phyloP scores from a whole-genome alignment of 1,140 invertebrate species.

The Hyphantria cunea region DNA sequence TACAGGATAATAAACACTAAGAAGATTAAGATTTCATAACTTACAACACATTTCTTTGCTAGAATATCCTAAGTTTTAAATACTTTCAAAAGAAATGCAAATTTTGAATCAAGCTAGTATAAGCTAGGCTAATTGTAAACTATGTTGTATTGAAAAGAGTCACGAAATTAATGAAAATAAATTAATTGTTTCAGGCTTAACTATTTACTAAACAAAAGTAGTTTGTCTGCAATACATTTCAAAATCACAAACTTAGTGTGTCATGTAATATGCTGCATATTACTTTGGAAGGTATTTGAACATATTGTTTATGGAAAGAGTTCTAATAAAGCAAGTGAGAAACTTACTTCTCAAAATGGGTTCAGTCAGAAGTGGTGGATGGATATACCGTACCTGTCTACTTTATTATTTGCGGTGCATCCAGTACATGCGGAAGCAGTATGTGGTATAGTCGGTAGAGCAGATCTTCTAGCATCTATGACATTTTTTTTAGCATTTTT shows the following conservation, averaged over 20 bases:
- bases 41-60: too few species aligned
- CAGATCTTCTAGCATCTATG: constrained; percentile 92
- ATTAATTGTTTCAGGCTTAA: constrained; percentile 82
- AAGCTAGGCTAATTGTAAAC: too few species aligned
- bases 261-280: constrained; percentile 82
- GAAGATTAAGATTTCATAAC: too few species aligned
- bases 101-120: too few species aligned
- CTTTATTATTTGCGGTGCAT: constrained; percentile 94
- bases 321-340: constrained; percentile 6
- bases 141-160: too few species aligned
- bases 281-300: constrained; percentile 83
- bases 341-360: constrained; percentile 25
- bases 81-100: too few species aligned
- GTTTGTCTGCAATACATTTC: constrained; percentile 85
- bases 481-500: constrained; percentile 90
- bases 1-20: too few species aligned
- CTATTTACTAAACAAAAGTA: constrained; percentile 82
- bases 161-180: neutral
- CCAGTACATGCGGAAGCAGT: constrained; percentile 98
- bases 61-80: too few species aligned
- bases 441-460: constrained; percentile 96
- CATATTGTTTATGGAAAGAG: constrained; percentile 68
- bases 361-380: constrained; percentile 21
- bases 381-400: constrained; percentile 83
- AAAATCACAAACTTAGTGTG: constrained; percentile 88